Conservation (phyloP, 2,888 invertebrate species). For the Chymomyza fuscimana region DNA sequence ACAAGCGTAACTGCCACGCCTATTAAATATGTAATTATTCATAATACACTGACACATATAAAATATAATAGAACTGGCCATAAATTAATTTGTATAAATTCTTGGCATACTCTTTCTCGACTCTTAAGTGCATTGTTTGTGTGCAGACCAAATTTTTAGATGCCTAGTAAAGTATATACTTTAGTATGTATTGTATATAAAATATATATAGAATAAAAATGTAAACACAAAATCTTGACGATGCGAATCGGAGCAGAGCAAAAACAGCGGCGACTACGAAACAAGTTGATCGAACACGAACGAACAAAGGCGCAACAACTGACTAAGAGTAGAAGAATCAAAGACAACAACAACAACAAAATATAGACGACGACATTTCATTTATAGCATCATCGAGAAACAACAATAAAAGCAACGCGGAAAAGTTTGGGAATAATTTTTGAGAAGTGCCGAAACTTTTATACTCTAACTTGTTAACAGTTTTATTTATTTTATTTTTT, state of each 20-base stretch:
- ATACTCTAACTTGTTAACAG: neutral
- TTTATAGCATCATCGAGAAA: constrained; percentile 62
- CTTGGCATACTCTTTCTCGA: constrained; percentile 12
- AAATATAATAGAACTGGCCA: constrained; percentile 45
- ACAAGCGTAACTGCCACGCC: neutral
- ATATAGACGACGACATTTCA: constrained; percentile 63
- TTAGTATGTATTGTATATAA: constrained; percentile 24
- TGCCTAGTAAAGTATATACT: neutral
- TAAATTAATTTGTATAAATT: constrained; percentile 67
- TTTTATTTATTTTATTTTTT: neutral
- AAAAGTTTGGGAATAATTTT: neutral
- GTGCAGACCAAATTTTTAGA: neutral
- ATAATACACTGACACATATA: constrained; percentile 11
- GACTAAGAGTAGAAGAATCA: constrained; percentile 21
- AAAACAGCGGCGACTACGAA: neutral
- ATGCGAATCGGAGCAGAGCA: constrained; percentile 36
- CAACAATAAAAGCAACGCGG: constrained; percentile 16
- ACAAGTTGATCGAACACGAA: constrained; percentile 1
- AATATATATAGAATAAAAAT: neutral
- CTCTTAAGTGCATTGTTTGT: constrained; percentile 16
- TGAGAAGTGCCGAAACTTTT: neutral
- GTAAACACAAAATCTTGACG: neutral
- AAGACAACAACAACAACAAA: constrained; percentile 29
- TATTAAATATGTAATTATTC: constrained; percentile 29
- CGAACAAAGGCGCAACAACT: constrained; percentile 33